phyloP scores from a whole-genome alignment of 2,797 vertebrate genomes.

The Amniataba percoides region DNA sequence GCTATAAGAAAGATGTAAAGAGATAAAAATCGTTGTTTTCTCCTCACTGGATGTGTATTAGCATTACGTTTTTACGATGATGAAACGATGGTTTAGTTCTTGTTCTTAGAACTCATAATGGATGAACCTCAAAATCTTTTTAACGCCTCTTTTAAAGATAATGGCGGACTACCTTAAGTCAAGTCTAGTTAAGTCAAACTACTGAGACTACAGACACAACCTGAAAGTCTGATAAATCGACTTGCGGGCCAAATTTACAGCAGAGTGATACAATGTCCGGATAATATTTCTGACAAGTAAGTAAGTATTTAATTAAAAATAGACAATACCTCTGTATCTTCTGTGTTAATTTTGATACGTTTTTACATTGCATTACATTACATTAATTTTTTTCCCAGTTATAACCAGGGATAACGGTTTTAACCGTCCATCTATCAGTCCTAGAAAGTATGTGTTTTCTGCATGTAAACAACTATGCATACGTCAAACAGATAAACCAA shows the following conservation, averaged over 20 bases:
- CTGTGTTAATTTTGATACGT: too few relatives aligned
- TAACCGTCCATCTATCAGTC: background rate
- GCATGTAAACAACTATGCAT: slow-evolving; percentile 1
- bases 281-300: background rate
- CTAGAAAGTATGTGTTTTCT: background rate
- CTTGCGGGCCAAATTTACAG: background rate
- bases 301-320: too few relatives aligned
- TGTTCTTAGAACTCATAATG: background rate
- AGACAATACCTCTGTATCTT: too few relatives aligned
- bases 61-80: background rate
- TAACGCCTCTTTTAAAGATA: background rate
- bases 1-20: background rate
- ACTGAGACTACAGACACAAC: background rate
- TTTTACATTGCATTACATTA: too few relatives aligned
- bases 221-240: background rate
- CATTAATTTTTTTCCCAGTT: too few relatives aligned
- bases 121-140: background rate
- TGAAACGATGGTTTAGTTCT: background rate
- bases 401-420: too few relatives aligned
- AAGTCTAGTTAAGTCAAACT: too few relatives aligned
- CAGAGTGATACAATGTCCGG: too few relatives aligned
- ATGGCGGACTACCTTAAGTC: too few relatives aligned
- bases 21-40: background rate
- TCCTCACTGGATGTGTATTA: background rate
- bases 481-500: background rate